Evolutionary conservation across 1,140 invertebrate genomes (phyloP), one percentile per base, ranked within the genome.

Genomic region (Megalopta genalis): DNA sequence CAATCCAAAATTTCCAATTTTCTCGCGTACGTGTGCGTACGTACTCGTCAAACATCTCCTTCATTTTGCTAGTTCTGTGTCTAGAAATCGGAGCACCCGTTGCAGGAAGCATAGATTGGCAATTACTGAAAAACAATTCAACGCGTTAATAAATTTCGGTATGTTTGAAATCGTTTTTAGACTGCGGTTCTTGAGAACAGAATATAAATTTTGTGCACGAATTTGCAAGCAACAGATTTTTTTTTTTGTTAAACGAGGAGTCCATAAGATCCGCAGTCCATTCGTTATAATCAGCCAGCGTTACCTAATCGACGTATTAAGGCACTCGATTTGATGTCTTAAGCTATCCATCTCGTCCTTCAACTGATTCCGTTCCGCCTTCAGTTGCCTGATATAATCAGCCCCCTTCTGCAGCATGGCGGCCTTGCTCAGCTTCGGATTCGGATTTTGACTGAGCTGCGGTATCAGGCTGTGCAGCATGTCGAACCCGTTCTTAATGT

Each of bases 1-100:
- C 98, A 94, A 99, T 98, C 97, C 98, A 99, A 94, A 99, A 99
- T 94, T 99, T 99, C 98, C 98, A 99, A 93, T 99, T 98, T 89
- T 97, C 95, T 88, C 96, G 94, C 23, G 98, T 99, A 70, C 97
- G 93, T 73, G 94, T 95, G 84, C 96, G 94, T 18, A 99, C 97
- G 93, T 99, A 99, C 57, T 97, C 96, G 80, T 98, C 96, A 93
- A 98, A 99, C 95, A 98, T 97, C 93, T 99, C 97, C 85, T 97
- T 97, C 94, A 99, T 97, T 91, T 97, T 97, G 89, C 96, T 97
- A n/a, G 96, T 97, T 84, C 97, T 95, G 86, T 98, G 96, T 83
- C 97, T 94, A 46, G 97, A 97, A 72, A 99, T 96, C 37, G 98
- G 98, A 32, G 97, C 98, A 77, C 98, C 98, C 82, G 98, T 99